Evolutionary conservation across 2,888 invertebrate species (phyloP).

Genomic region (Phortica magna): DNA sequence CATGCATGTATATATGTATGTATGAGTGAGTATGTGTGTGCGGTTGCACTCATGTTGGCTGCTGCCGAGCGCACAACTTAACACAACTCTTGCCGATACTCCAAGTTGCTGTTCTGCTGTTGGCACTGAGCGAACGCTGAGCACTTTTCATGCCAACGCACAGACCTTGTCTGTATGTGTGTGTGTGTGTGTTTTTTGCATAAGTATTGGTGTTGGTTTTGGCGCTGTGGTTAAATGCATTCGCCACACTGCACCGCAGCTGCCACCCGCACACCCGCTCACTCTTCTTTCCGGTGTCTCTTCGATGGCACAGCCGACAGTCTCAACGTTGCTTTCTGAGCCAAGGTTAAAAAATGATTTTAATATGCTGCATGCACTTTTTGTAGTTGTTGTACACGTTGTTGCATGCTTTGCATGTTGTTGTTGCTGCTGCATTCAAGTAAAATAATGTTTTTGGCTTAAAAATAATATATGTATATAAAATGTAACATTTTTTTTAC

Average conservation of each 20-base stretch:
- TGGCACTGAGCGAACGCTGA: constrained; percentile 15
- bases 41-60: not conserved
- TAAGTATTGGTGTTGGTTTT: constrained; percentile 7
- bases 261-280: not conserved
- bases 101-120: constrained; percentile 4
- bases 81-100: not conserved
- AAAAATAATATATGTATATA: constrained; percentile 20
- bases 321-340: constrained; percentile 11
- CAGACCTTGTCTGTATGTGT: not conserved
- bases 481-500: constrained; percentile 7
- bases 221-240: constrained; percentile 19
- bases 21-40: not conserved
- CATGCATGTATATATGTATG: not conserved
- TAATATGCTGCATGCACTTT: constrained; percentile 54
- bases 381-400: not conserved
- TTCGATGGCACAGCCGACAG: not conserved
- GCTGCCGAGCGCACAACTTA: not conserved
- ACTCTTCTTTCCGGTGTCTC: too few species aligned
- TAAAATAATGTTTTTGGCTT: constrained; percentile 18
- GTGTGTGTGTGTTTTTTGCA: not conserved
- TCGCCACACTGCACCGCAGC: not conserved
- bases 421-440: not conserved
- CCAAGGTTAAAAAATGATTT: constrained; percentile 67
- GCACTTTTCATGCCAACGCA: not conserved
- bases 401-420: not conserved